These are phyloP conservation scores for Oreochromis tanganicae DNA, from an alignment of 2,113 vertebrate genomes.

Conservation along the genomic window DNA sequence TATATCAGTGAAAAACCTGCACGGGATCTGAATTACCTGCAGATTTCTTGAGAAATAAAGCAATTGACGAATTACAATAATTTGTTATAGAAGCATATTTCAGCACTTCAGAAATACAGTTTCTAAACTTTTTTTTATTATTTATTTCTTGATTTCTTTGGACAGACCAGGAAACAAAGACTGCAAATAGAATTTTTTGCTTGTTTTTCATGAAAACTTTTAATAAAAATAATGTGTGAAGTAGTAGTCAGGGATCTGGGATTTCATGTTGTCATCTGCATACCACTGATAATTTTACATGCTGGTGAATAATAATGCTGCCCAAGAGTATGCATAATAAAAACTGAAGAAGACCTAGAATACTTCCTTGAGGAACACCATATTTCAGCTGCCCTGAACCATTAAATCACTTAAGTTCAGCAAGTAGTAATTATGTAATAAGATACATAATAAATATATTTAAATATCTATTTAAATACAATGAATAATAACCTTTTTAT, in stretches of 20 bases:
- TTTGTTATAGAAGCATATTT: not conserved
- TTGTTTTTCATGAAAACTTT: accelerated
- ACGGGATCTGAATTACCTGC: not conserved
- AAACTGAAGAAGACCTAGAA: not conserved
- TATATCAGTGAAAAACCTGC: not conserved
- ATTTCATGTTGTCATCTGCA: not conserved
- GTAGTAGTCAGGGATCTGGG: accelerated
- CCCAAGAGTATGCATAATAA: not conserved
- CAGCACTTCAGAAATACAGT: not conserved
- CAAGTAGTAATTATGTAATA: not conserved
- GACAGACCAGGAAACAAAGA: not conserved
- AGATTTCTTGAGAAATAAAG: not conserved
- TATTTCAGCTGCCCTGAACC: not conserved
- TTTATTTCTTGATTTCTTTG: not conserved
- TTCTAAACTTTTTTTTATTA: not conserved
- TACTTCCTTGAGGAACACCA: not conserved
- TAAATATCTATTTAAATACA: not conserved
- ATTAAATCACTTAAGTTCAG: not conserved
- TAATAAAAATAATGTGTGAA: not conserved
- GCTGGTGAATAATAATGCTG: not conserved
- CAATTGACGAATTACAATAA: not conserved
- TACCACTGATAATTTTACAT: not conserved
- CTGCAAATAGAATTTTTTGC: not conserved
- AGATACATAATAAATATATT: not conserved
- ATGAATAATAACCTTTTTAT: not conserved